phyloP scores from a whole-genome alignment of 64 coral and sea anemone genomes.

The Pachyseris speciosa region DNA sequence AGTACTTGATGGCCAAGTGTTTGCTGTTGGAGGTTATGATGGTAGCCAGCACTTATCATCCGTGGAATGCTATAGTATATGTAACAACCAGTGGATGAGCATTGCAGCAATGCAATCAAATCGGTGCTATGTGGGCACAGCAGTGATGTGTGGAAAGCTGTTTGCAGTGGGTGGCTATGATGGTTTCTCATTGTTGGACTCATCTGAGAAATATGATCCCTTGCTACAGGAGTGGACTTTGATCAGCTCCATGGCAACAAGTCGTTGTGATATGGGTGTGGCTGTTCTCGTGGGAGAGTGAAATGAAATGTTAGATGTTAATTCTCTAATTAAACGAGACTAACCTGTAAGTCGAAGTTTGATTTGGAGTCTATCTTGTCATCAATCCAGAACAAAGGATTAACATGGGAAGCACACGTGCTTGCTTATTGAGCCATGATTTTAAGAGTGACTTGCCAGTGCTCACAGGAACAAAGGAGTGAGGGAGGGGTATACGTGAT shows the following conservation, averaged over 20 bases:
- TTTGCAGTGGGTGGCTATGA: constrained; percentile 95
- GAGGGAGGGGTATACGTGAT: no score
- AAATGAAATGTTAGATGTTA: no score
- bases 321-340: no score
- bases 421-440: no score
- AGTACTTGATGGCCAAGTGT: constrained; percentile 86
- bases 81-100: constrained; percentile 83
- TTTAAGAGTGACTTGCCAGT: no score
- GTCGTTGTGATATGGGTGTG: constrained; percentile 96
- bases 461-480: no score
- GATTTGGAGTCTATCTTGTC: no score
- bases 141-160: constrained; percentile 79
- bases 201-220: constrained; percentile 82
- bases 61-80: constrained; percentile 93
- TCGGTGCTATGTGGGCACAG: constrained; percentile 91
- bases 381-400: no score
- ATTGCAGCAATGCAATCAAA: constrained; percentile 84
- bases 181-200: constrained; percentile 76
- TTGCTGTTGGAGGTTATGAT: constrained; percentile 92
- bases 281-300: constrained; percentile 43
- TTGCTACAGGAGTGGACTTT: constrained; percentile 74
- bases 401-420: no score
- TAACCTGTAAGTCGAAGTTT: no score
- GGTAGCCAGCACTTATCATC: constrained; percentile 90
- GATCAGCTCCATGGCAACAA: constrained; percentile 81